phyloP scores from a whole-genome alignment of 2,888 invertebrate genomes.

The Euspilapteryx auroguttella region DNA sequence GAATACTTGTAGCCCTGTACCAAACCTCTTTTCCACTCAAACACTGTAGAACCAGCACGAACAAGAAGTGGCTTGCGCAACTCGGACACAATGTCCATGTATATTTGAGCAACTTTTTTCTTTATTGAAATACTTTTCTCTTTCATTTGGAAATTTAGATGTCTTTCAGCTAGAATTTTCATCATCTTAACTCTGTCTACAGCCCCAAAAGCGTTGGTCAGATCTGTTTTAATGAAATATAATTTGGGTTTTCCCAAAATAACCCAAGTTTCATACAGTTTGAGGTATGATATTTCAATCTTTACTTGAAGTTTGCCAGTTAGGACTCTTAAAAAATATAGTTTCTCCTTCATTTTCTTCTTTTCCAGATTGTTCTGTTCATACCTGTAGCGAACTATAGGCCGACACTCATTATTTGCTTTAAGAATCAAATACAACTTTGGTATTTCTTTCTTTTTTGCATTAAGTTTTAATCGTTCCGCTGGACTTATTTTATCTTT shows the following conservation, averaged over 20 bases:
- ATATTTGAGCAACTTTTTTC: constrained; percentile 27
- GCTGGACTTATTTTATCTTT: constrained; percentile 16
- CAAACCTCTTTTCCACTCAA: constrained; percentile 43
- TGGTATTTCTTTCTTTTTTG: constrained; percentile 25
- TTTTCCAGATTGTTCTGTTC: constrained; percentile 19
- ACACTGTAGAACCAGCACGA: constrained; percentile 44
- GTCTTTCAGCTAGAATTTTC: constrained; percentile 26
- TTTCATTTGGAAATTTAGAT: constrained; percentile 19
- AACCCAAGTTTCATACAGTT: constrained; percentile 27
- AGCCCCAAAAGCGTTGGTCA: constrained; percentile 52
- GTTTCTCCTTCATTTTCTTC: constrained; percentile 31
- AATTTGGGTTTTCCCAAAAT: constrained; percentile 27
- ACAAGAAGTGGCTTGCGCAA: constrained; percentile 34
- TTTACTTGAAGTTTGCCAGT: constrained; percentile 17
- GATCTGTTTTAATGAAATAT: constrained; percentile 47
- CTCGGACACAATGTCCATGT: constrained; percentile 31
- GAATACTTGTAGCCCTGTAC: constrained; percentile 53
- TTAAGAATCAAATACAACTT: constrained; percentile 39
- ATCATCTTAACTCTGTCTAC: constrained; percentile 30
- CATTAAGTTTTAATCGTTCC: constrained; percentile 19
- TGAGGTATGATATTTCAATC: constrained; percentile 25
- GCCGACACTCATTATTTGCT: constrained; percentile 28
- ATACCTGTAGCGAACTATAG: constrained; percentile 40
- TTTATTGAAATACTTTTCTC: constrained; percentile 21
- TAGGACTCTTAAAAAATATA: constrained; percentile 25